These are phyloP conservation scores for Gallinago undulata DNA, from an alignment of 2,113 vertebrate species.

Conservation along the genomic window DNA sequence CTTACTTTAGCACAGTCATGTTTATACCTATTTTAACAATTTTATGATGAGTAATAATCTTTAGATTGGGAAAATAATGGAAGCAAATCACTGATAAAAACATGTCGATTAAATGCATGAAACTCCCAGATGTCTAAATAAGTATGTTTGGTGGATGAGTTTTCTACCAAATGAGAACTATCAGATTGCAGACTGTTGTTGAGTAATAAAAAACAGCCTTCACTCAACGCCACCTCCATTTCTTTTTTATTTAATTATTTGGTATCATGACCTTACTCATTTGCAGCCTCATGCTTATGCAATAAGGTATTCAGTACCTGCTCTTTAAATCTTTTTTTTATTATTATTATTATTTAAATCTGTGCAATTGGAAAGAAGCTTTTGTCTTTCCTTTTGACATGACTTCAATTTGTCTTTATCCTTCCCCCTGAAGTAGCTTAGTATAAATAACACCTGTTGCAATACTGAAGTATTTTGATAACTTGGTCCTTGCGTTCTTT, in stretches of 20 bases:
- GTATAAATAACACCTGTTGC: slow-evolving; percentile 69
- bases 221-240: neutral
- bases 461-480: slow-evolving; percentile 74
- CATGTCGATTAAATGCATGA: neutral
- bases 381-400: neutral
- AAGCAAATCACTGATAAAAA: neutral
- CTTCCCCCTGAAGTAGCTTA: slow-evolving; percentile 60
- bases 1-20: neutral
- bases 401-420: slow-evolving; percentile 4
- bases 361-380: slow-evolving; percentile 14
- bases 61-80: neutral
- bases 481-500: slow-evolving; percentile 77
- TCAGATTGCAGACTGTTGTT: neutral
- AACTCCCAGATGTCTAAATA: neutral
- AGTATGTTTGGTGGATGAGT: neutral
- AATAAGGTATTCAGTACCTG: neutral
- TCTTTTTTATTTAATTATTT: slow-evolving; percentile 1
- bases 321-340: neutral
- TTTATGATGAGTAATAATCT: neutral
- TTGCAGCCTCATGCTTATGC: slow-evolving; percentile 17
- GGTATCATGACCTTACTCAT: neutral
- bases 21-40: neutral
- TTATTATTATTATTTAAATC: neutral
- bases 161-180: neutral
- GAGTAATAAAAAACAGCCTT: neutral